Percentiles rank a stretch among this genome's conserved stretches.
phyloP scores from a whole-genome alignment of 1,140 invertebrate species.

The Chironomus striatipennis region DNA sequence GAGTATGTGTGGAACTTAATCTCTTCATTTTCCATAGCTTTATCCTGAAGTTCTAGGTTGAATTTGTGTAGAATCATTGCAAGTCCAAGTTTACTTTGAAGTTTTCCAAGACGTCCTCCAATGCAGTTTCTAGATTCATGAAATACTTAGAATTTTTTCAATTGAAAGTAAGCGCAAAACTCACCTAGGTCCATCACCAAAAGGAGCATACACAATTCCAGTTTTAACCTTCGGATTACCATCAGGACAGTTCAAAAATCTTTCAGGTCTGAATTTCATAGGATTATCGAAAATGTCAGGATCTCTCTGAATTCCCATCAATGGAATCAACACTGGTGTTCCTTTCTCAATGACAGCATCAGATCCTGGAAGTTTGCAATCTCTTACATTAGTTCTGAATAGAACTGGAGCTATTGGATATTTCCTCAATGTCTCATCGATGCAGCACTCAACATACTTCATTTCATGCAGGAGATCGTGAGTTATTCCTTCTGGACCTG shows the following conservation, averaged over 20 bases:
- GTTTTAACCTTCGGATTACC: background rate
- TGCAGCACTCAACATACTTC: slow-evolving; percentile 38
- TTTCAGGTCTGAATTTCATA: background rate
- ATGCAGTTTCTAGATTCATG: too few relatives aligned
- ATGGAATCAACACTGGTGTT: too few relatives aligned
- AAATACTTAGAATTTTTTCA: too few relatives aligned
- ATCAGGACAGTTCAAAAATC: background rate
- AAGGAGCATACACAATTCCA: background rate
- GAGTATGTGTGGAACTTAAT: background rate
- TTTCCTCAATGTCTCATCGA: slow-evolving; percentile 31
- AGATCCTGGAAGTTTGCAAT: slow-evolving; percentile 30
- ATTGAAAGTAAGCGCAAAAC: too few relatives aligned
- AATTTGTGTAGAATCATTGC: background rate
- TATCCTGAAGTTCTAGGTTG: background rate
- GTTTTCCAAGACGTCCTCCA: background rate
- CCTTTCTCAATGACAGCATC: too few relatives aligned
- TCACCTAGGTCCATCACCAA: background rate
- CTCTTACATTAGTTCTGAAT: slow-evolving; percentile 30
- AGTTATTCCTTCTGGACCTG: slow-evolving; percentile 30
- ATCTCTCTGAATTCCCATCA: background rate
- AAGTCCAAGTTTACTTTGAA: background rate
- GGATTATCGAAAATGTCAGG: background rate
- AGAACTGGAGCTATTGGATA: slow-evolving; percentile 42
- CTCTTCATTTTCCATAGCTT: background rate
- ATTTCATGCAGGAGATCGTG: slow-evolving; percentile 34